Conservation (phyloP, 2,888 invertebrate genomes). For the Myopa tessellatipennis region DNA sequence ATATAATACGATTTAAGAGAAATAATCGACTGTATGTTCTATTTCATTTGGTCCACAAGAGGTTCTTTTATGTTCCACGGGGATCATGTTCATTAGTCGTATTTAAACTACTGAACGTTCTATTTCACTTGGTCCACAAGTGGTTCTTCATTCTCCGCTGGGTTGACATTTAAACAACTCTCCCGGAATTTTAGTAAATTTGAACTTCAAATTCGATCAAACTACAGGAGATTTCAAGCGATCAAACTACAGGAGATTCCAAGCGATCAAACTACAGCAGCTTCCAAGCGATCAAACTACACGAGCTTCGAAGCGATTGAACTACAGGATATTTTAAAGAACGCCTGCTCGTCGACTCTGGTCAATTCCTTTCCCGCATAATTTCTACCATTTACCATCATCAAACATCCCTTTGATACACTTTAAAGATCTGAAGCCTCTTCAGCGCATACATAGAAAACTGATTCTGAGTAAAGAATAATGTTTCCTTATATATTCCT, state of each 20-base stretch:
- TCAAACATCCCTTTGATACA: not conserved
- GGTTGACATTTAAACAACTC: not conserved
- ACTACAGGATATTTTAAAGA: no score
- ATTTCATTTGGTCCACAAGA: conserved; percentile 16
- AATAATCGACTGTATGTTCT: conserved; percentile 13
- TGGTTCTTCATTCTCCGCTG: not conserved
- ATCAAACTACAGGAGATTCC: no score
- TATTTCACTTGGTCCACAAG: conserved; percentile 11
- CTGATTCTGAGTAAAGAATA: not conserved
- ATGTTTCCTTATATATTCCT: not conserved
- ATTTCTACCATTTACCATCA: not conserved
- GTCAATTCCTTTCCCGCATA: not conserved
- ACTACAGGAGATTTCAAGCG: not conserved
- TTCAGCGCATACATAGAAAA: not conserved
- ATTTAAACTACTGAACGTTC: not conserved
- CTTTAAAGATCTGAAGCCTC: not conserved
- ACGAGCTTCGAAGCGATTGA: no score
- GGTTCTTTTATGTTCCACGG: conserved; percentile 3
- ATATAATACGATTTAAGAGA: conserved; percentile 13
- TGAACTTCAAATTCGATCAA: not conserved
- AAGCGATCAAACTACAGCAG: not conserved
- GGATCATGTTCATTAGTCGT: no score
- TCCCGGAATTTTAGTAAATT: not conserved
- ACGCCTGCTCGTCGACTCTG: not conserved
- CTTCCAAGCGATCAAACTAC: no score